Base-by-base conservation (phyloP, 2,888 invertebrate species). In the Drosophila anomalata region DNA sequence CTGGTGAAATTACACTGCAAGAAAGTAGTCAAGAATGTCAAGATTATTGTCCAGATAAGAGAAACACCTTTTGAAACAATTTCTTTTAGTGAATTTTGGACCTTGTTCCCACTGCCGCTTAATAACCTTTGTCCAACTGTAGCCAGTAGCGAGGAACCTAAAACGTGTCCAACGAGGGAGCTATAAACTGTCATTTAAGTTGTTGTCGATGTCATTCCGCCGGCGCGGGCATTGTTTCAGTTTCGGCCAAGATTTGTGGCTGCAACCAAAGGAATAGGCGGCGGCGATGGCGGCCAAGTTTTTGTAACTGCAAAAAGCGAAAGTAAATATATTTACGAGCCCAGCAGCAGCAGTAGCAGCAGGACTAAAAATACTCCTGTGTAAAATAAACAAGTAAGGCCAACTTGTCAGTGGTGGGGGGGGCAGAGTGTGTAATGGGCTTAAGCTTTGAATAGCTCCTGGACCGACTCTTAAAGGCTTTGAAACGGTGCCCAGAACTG, bases 171-270 rank as follows among this genome's bases (percentile, higher is more conserved):
- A 69, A 83, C 82, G 87, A 87, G 82, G 82, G 82, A 83, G 87
- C 82, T 75, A 83, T 83, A 83, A 83, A 83, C 79, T 83, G 82
- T 83, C 82, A 83, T 83, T 83, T 83, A 88, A 88, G 83, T 86
- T 83, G 83, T 83, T 83, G 83, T 88, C 87, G 88, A 88, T 83
- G 84, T 86, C 84, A 88, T 86, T 86, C 78, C 67, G 66, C 44
- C 57, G 57, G 82, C 74, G 47, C 50, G 61, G 46, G 9, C 55
- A 55, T 60, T 70, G 70, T 58, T 59, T 68, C 58, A 59, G 78
- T 69, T 72, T 77, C 22, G 68, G 66, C 59, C 75, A 84, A 84
- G 87, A 83, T 86, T 83, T 83, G 82, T 83, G 66, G 87, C 77
- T 72, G 74, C 83, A 79, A 60, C 79, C 52, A 59, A 71, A 77